Evolutionary conservation across 2,113 vertebrate genomes (phyloP).

Genomic region (Callospermophilus lateralis): DNA sequence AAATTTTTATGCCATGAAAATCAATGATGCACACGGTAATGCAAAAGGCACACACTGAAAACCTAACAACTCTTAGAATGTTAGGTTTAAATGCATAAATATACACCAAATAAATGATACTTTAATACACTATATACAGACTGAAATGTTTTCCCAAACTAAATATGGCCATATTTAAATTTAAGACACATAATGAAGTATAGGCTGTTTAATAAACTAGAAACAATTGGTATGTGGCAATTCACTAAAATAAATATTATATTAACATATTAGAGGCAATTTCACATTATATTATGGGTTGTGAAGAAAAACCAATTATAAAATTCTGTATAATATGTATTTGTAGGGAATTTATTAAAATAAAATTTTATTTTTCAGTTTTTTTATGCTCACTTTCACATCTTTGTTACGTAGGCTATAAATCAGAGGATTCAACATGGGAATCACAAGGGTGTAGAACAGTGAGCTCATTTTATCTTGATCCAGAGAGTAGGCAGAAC

Average conservation of each 20-base stretch:
- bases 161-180: background rate
- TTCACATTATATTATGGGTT: background rate
- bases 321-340: background rate
- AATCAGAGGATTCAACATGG: constrained; percentile 74
- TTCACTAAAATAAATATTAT: background rate
- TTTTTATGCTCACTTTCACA: constrained; percentile 54
- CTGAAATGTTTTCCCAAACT: background rate
- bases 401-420: constrained; percentile 73
- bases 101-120: background rate
- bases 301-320: background rate
- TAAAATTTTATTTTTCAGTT: background rate
- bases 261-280: background rate
- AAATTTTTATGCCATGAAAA: background rate
- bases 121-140: background rate
- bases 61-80: background rate
- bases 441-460: constrained; percentile 71
- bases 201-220: background rate
- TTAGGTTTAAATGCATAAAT: background rate
- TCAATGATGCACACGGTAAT: background rate
- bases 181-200: background rate
- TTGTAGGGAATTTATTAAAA: background rate
- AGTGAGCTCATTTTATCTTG: constrained; percentile 70
- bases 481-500: constrained; percentile 55
- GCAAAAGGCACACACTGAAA: background rate
- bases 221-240: background rate